Evolutionary conservation across 1,140 invertebrate genomes (phyloP), one percentile per base, ranked within the genome.

Genomic region (Cheumatopsyche charites): DNA sequence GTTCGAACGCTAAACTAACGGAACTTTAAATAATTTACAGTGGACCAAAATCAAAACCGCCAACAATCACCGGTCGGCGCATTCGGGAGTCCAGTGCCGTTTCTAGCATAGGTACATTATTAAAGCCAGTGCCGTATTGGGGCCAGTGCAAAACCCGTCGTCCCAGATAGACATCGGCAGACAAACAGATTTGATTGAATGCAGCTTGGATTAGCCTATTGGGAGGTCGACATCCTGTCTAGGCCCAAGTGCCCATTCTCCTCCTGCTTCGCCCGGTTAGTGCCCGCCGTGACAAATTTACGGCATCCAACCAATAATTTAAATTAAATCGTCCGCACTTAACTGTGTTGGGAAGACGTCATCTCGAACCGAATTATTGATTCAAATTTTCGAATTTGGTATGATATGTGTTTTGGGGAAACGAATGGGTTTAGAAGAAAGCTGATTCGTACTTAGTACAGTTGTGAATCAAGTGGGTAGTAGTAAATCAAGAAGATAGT

Each of bases 131-230:
- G 17, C 25, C 36, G 61, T 42, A 36, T 29, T 62, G 19, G 23
- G 26, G 11, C 15, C n/a, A 19, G 23, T 25, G 19, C 61, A 42
- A 25, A 26, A 36, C 9, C 61, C 41, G 19, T 26, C 29, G 47
- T 43, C 47, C 3, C 47, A 17, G 17, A 45, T 49, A 41, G 21
- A 62, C 17, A 36, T 47, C 25, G 65, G 49, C 69, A 62, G n/a
- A 75, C 73, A 75, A 75, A 75, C 70, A 75, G 66, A 52, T 43
- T 75, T 75, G 73, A 75, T 75, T 75, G 73, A 75, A 75, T 75
- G 66, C 73, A 71, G 41, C 52, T 29, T 21, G 62, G 62, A 72
- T 69, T 72, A 62, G 65, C 63, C n/a, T 63, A 47, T 47, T 47
- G 63, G 63, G 63, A n/a, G 41, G 41, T 9, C 19, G 19, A 23